These are phyloP conservation scores for Carassius auratus DNA, from an alignment of 2,113 vertebrate species.

Conservation along the genomic window DNA sequence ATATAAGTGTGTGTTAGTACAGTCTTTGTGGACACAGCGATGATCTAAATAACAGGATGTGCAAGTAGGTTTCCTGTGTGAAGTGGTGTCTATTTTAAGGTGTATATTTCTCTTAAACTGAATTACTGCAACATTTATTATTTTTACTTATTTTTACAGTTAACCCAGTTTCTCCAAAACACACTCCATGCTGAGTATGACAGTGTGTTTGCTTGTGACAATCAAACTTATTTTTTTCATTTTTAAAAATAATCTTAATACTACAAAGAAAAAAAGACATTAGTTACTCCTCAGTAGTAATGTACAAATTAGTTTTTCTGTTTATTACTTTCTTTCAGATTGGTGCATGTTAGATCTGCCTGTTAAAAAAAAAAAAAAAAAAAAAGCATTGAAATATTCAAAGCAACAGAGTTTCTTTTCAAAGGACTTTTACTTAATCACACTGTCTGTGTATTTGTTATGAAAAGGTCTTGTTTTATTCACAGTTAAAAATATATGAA, in stretches of 20 bases:
- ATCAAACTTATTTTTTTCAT: neutral
- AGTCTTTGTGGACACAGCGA: neutral
- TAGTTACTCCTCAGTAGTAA: neutral
- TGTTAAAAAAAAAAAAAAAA: too few species aligned
- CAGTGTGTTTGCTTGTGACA: neutral
- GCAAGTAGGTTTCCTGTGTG: neutral
- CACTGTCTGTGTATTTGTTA: neutral
- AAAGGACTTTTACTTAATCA: neutral
- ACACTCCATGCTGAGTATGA: neutral
- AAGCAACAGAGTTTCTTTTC: neutral
- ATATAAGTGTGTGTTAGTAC: neutral
- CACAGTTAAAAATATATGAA: neutral
- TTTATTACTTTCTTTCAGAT: neutral
- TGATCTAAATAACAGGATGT: conserved; percentile 17
- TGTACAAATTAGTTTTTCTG: neutral
- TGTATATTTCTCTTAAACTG: neutral
- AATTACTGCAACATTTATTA: neutral
- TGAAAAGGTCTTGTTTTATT: neutral
- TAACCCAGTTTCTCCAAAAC: neutral
- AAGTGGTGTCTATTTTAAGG: neutral
- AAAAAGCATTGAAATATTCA: neutral
- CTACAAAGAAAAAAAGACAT: neutral
- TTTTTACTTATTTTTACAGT: too few species aligned
- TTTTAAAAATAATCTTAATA: neutral
- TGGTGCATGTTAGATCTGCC: neutral